Evolutionary conservation across 2,888 invertebrate species (phyloP).

Genomic region (Hylaea fasciaria): DNA sequence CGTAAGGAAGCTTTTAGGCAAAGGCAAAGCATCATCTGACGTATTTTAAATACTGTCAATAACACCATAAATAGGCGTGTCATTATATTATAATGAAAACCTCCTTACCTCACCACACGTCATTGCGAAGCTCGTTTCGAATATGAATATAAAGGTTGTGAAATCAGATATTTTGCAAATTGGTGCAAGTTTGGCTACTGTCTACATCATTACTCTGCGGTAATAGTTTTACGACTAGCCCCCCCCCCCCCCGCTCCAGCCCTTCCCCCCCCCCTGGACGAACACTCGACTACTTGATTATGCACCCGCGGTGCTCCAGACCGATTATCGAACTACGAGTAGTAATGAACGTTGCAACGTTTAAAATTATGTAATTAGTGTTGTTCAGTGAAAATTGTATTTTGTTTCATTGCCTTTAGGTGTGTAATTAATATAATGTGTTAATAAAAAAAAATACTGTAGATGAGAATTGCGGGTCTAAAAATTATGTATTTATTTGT

Average conservation of each 20-base stretch:
- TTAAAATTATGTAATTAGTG: slow-evolving; percentile 44
- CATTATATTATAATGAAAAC: too few relatives aligned
- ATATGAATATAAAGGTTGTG: too few relatives aligned
- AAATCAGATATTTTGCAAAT: not conserved
- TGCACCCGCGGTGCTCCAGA: slow-evolving; percentile 78
- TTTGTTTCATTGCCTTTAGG: slow-evolving; percentile 22
- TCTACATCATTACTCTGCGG: slow-evolving; percentile 7
- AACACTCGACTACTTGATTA: slow-evolving; percentile 79
- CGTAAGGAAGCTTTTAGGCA: too few relatives aligned
- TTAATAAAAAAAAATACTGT: not conserved
- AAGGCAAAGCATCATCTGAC: too few relatives aligned
- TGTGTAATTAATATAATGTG: slow-evolving; percentile 8
- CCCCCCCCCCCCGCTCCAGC: slow-evolving; percentile 47
- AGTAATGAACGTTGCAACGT: slow-evolving; percentile 73
- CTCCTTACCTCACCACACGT: too few relatives aligned
- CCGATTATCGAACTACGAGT: slow-evolving; percentile 83
- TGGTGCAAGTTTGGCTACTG: slow-evolving; percentile 11
- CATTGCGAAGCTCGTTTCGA: too few relatives aligned
- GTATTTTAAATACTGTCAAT: too few relatives aligned
- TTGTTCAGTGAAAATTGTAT: slow-evolving; percentile 31
- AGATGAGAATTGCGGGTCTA: slow-evolving; percentile 15
- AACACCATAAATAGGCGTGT: too few relatives aligned
- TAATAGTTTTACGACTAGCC: slow-evolving; percentile 80
- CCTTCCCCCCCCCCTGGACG: slow-evolving; percentile 47
- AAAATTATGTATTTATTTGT: slow-evolving; percentile 12